phyloP scores from a whole-genome alignment of 2,797 vertebrate species.

The Fistularia commersonii region DNA sequence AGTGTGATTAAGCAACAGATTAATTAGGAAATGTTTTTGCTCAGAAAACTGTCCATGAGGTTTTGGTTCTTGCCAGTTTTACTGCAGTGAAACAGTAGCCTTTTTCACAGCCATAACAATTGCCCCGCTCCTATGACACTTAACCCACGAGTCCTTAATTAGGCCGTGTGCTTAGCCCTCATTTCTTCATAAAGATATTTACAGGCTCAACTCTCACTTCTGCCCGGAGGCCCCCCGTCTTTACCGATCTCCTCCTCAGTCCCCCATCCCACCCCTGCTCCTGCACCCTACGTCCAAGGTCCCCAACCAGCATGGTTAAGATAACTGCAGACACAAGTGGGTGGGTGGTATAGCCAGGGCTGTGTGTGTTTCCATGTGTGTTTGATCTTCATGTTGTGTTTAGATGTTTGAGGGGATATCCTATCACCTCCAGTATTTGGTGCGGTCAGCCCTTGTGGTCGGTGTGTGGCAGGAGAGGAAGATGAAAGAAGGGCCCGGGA shows the following conservation, averaged over 20 bases:
- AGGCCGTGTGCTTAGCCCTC: slow-evolving; percentile 32
- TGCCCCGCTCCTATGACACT: slow-evolving; percentile 41
- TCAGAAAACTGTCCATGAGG: background rate
- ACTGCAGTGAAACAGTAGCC: slow-evolving; percentile 35
- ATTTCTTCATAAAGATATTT: slow-evolving; percentile 48
- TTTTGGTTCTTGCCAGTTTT: background rate
- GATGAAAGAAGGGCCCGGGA: slow-evolving; percentile 68
- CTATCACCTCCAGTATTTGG: slow-evolving; percentile 78
- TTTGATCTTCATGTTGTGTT: slow-evolving; percentile 81
- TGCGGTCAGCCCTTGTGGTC: slow-evolving; percentile 67
- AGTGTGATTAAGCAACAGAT: background rate
- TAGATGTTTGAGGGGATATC: slow-evolving; percentile 81
- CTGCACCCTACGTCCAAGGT: slow-evolving; percentile 34
- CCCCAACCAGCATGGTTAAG: slow-evolving; percentile 72
- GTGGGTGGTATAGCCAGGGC: slow-evolving; percentile 74
- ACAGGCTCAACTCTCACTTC: slow-evolving; percentile 53
- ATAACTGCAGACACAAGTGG: slow-evolving; percentile 70
- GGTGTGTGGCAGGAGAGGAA: slow-evolving; percentile 61
- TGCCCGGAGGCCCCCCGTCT: slow-evolving; percentile 44
- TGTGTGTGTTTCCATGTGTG: slow-evolving; percentile 43
- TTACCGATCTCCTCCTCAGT: slow-evolving; percentile 24
- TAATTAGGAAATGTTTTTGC: background rate
- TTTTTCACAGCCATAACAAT: slow-evolving; percentile 47
- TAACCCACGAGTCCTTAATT: slow-evolving; percentile 37
- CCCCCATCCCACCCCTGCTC: slow-evolving; percentile 21